These are phyloP conservation scores for Eucera pruinosa DNA, from an alignment of 2,888 invertebrate genomes.

Conservation along the genomic window DNA sequence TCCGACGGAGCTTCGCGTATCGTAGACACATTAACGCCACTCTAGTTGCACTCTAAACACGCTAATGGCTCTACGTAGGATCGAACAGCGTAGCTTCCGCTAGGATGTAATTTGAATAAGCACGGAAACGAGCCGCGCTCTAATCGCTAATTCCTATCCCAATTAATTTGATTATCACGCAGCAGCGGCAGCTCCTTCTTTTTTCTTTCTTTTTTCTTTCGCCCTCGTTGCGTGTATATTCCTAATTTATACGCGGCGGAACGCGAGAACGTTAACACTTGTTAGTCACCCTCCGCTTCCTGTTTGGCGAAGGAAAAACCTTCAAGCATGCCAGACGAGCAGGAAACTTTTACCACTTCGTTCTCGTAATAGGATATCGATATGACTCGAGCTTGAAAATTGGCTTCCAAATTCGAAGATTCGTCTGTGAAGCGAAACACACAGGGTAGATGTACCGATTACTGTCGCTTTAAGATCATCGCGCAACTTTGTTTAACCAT, in stretches of 20 bases:
- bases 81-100: slow-evolving; percentile 43
- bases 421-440: too few species aligned
- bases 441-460: too few species aligned
- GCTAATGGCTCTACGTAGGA: too few species aligned
- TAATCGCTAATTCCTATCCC: slow-evolving; percentile 22
- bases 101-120: slow-evolving; percentile 18
- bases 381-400: neutral
- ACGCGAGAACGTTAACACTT: slow-evolving; percentile 44
- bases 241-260: slow-evolving; percentile 36
- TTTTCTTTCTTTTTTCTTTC: too few species aligned
- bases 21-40: too few species aligned
- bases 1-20: neutral
- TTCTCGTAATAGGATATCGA: neutral
- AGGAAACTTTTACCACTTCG: neutral
- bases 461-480: too few species aligned
- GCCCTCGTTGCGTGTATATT: slow-evolving; percentile 48
- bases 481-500: too few species aligned
- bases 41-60: too few species aligned
- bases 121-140: slow-evolving; percentile 16
- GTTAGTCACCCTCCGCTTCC: slow-evolving; percentile 53
- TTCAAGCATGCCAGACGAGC: neutral
- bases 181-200: slow-evolving; percentile 25
- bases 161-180: slow-evolving; percentile 52
- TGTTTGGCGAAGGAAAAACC: slow-evolving; percentile 8
- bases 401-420: too few species aligned